phyloP scores from a whole-genome alignment of 2,113 vertebrate species.

The Haemorhous mexicanus region DNA sequence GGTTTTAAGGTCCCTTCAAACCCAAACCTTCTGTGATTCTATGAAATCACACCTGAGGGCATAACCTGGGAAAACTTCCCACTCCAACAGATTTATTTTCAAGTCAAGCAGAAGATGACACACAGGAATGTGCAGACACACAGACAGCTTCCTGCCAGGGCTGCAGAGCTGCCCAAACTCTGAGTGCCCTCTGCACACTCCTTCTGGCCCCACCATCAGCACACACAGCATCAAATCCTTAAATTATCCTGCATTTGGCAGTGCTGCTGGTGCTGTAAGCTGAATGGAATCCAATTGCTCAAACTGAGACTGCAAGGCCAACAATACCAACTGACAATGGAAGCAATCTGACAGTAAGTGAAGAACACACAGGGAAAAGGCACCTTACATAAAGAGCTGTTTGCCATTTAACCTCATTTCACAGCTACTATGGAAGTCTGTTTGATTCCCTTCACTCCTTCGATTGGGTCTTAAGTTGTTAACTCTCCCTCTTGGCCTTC shows the following conservation, averaged over 20 bases:
- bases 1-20: not conserved
- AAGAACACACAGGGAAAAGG: not conserved
- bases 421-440: not conserved
- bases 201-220: not conserved
- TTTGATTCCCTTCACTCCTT: constrained; percentile 3
- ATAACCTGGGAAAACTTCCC: not conserved
- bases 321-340: not conserved
- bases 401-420: constrained; percentile 27
- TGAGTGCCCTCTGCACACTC: not conserved
- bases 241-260: not conserved
- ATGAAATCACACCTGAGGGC: not conserved
- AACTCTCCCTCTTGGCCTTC: not conserved
- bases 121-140: not conserved
- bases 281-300: not conserved
- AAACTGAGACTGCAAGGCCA: not conserved
- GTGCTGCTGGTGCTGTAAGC: not conserved
- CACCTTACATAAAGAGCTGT: not conserved
- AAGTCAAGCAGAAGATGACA: not conserved
- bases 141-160: not conserved
- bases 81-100: not conserved
- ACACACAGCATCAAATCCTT: not conserved
- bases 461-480: constrained; percentile 3
- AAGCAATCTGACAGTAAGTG: not conserved
- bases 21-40: not conserved
- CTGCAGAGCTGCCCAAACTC: not conserved